Percentiles rank a stretch among this genome's conserved stretches.
Evolutionary conservation across 1,140 invertebrate species (phyloP).

Genomic region (Magallana angulata): DNA sequence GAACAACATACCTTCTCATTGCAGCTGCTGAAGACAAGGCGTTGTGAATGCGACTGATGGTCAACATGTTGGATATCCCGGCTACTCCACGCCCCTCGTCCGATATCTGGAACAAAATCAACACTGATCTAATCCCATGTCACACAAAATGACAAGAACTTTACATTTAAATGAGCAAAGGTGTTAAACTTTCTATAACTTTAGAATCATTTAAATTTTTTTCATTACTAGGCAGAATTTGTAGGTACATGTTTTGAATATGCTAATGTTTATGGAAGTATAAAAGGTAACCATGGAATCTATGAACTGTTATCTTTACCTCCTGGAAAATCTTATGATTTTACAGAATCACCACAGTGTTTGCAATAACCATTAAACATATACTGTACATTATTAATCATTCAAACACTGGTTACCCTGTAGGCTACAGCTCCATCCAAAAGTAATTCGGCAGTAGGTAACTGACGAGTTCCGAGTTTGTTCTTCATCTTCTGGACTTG

Average conservation of each 20-base stretch:
- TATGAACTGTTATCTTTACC: too few species aligned
- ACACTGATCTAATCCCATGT: background rate
- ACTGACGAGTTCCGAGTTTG: constrained; percentile 83
- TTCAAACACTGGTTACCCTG: constrained; percentile 67
- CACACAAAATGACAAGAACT: too few species aligned
- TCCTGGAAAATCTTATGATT: too few species aligned
- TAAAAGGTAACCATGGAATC: too few species aligned
- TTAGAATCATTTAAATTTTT: too few species aligned
- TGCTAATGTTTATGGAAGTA: too few species aligned
- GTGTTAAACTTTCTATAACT: too few species aligned
- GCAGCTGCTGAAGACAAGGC: constrained; percentile 78
- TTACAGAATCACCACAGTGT: too few species aligned
- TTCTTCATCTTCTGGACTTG: constrained; percentile 83
- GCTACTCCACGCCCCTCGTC: constrained; percentile 82
- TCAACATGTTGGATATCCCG: constrained; percentile 83
- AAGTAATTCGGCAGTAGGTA: constrained; percentile 84
- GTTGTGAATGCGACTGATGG: constrained; percentile 83
- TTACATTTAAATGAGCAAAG: too few species aligned
- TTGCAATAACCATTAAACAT: too few species aligned
- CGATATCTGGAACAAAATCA: constrained; percentile 76
- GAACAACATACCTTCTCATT: constrained; percentile 81
- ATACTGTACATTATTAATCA: background rate
- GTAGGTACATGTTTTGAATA: too few species aligned
- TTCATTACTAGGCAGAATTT: too few species aligned
- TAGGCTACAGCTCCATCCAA: constrained; percentile 82